Conservation (phyloP, 2,888 invertebrate species). For the Acrobasis suavella region DNA sequence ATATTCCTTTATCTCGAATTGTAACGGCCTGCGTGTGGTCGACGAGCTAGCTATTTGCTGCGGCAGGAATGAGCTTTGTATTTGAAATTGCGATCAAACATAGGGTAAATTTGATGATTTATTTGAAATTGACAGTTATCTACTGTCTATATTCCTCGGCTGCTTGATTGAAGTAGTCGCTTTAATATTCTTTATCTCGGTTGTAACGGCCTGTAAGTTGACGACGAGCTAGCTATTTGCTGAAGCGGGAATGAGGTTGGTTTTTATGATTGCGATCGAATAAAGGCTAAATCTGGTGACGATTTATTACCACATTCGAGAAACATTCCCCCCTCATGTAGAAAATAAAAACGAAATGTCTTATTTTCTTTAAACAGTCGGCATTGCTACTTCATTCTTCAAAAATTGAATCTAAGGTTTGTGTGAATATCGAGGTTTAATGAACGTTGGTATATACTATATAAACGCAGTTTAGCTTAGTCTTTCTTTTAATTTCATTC, state of each 20-base stretch:
- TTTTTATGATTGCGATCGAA: conserved; percentile 7
- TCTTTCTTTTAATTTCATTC: too few relatives aligned
- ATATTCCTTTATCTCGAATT: conserved; percentile 23
- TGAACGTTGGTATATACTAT: too few relatives aligned
- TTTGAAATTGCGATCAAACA: too few relatives aligned
- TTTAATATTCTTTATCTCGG: conserved; percentile 22
- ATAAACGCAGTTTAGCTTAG: too few relatives aligned
- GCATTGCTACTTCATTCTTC: too few relatives aligned
- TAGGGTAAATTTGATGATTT: too few relatives aligned
- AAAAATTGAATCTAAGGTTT: too few relatives aligned
- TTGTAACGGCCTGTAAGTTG: too few relatives aligned
- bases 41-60: conserved; percentile 11
- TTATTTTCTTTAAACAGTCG: too few relatives aligned
- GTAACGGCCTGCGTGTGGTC: conserved; percentile 7
- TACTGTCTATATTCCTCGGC: not conserved
- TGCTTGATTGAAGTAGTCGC: conserved; percentile 15
- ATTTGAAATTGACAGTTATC: not conserved
- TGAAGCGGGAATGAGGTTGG: too few relatives aligned
- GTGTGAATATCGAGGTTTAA: too few relatives aligned
- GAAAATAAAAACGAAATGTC: not conserved
- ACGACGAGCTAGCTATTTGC: too few relatives aligned
- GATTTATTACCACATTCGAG: conserved; percentile 8
- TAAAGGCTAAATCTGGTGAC: conserved; percentile 5
- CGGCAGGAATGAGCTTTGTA: conserved; percentile 1
- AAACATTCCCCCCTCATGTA: not conserved